phyloP scores from a whole-genome alignment of 92 coral and sea anemone species.

The Micromussa lordhowensis region DNA sequence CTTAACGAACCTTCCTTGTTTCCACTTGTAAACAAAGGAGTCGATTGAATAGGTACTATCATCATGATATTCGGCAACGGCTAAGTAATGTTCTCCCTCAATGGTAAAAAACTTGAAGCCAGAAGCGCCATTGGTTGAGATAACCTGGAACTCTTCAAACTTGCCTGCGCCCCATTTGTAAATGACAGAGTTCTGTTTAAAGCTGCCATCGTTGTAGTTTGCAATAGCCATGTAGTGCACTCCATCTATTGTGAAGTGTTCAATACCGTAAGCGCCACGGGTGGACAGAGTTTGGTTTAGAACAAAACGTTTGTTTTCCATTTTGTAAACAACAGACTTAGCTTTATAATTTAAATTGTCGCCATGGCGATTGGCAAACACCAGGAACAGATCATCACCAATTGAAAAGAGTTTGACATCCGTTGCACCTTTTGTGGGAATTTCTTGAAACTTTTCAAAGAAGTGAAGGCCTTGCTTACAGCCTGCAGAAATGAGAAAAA shows the following conservation, averaged over 20 bases:
- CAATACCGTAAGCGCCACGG: constrained; percentile 25
- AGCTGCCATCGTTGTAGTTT: neutral
- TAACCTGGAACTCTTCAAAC: constrained; percentile 11
- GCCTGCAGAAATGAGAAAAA: neutral
- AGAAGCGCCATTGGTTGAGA: neutral
- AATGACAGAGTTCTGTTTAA: neutral
- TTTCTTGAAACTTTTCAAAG: constrained; percentile 41
- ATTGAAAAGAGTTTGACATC: constrained; percentile 3
- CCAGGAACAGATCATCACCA: constrained; percentile 37
- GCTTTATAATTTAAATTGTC: neutral
- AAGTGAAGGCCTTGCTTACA: constrained; percentile 19
- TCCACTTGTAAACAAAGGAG: constrained; percentile 50
- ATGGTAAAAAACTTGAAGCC: neutral
- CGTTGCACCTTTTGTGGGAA: constrained; percentile 8
- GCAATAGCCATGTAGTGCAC: constrained; percentile 52
- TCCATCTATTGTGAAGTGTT: constrained; percentile 27
- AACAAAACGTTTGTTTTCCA: neutral
- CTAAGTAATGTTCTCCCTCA: constrained; percentile 27
- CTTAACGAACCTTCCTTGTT: constrained; percentile 25
- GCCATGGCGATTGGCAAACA: constrained; percentile 27
- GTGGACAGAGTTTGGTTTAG: constrained; percentile 3
- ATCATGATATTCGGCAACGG: constrained; percentile 19
- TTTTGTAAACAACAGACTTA: constrained; percentile 42
- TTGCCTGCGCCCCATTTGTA: constrained; percentile 6
- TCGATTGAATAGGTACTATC: neutral